Percentiles rank a stretch among this genome's conserved stretches.
phyloP scores from a whole-genome alignment of 2,113 vertebrate genomes.

The Atlantisia rogersi region DNA sequence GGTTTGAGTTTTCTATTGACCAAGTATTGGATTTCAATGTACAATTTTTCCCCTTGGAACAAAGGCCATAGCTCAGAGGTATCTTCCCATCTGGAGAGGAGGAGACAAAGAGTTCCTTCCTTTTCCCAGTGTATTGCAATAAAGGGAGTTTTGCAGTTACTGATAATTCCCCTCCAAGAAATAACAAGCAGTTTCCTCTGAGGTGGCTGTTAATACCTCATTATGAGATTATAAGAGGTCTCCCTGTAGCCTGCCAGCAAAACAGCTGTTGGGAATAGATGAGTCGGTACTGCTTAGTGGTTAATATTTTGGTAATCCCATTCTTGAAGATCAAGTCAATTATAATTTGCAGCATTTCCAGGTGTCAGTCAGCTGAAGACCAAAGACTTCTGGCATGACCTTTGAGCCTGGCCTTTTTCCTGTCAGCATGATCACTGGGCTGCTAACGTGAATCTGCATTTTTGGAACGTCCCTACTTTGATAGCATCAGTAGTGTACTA shows the following conservation, averaged over 20 bases:
- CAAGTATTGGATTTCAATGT: neutral
- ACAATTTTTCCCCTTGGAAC: rapidly evolving
- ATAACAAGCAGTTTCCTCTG: neutral
- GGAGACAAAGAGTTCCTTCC: neutral
- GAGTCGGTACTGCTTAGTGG: neutral
- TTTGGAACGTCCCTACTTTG: neutral
- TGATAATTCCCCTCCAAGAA: neutral
- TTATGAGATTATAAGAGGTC: constrained; percentile 20
- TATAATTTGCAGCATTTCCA: neutral
- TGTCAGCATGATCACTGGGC: neutral
- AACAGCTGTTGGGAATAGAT: neutral
- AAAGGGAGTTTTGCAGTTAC: neutral
- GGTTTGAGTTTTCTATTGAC: neutral
- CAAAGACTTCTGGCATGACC: neutral
- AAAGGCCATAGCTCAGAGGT: neutral
- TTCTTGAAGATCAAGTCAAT: neutral
- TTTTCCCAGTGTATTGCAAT: neutral
- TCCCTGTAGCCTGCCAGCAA: neutral
- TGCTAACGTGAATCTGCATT: neutral
- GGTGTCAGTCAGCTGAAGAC: neutral
- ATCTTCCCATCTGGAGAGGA: neutral
- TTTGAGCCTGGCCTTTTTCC: neutral
- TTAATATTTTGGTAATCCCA: neutral
- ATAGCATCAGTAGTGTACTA: neutral
- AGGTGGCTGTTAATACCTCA: constrained; percentile 16